Evolutionary conservation across 1,140 invertebrate species (phyloP).

Genomic region (Drosophila navojoa): DNA sequence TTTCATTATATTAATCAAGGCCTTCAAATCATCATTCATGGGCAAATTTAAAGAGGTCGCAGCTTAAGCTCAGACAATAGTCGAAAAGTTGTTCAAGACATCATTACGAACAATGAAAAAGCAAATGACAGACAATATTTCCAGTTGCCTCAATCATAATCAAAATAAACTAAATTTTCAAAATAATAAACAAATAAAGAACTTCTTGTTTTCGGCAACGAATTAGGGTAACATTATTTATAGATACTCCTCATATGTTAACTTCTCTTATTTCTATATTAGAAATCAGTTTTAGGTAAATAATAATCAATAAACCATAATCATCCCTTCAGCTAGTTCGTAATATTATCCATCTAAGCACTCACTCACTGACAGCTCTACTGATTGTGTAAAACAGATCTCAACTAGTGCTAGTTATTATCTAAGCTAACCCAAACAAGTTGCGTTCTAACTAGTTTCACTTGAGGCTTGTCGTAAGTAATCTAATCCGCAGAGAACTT

Average conservation of each 20-base stretch:
- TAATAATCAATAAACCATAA: too few relatives aligned
- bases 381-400: not conserved
- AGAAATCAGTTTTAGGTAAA: too few relatives aligned
- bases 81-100: too few relatives aligned
- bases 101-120: constrained; percentile 11
- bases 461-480: not conserved
- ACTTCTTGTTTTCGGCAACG: not conserved
- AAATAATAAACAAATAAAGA: not conserved
- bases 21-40: too few relatives aligned
- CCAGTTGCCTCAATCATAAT: not conserved
- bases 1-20: too few relatives aligned
- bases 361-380: not conserved
- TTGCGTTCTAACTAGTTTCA: not conserved
- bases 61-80: too few relatives aligned
- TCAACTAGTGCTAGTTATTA: not conserved
- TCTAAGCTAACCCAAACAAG: not conserved
- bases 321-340: too few relatives aligned
- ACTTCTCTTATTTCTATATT: too few relatives aligned
- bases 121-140: not conserved
- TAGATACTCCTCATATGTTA: too few relatives aligned
- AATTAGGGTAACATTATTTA: not conserved
- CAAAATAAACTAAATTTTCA: not conserved
- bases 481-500: constrained; percentile 14
- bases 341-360: too few relatives aligned
- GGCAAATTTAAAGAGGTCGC: too few relatives aligned